Conservation (phyloP, 23 tunicate species). For the Phallusia fumigata region DNA sequence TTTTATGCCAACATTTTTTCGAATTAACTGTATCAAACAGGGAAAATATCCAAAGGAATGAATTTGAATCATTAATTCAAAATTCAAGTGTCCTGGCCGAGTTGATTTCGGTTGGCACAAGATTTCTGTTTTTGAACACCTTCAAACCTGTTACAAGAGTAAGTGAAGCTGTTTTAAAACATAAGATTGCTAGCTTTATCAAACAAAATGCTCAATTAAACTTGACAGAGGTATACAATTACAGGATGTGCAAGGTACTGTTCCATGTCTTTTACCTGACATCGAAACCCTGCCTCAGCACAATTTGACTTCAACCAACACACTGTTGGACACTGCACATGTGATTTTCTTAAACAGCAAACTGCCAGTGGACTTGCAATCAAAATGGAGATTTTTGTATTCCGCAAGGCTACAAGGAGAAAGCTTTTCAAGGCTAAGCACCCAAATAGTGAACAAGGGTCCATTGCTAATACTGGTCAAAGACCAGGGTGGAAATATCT, state of each 20-base stretch:
- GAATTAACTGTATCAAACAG: neutral
- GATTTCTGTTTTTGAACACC: constrained; percentile 23
- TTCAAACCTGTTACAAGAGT: neutral
- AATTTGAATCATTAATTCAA: neutral
- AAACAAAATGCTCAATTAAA: constrained; percentile 11
- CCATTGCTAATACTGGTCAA: constrained; percentile 60
- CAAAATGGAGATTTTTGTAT: constrained; percentile 85
- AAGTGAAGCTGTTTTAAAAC: neutral
- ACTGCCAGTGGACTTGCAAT: constrained; percentile 38
- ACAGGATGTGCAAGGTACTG: constrained; percentile 26
- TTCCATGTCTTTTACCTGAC: constrained; percentile 19
- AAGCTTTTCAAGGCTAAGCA: constrained; percentile 77
- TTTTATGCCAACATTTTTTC: neutral
- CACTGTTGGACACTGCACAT: constrained; percentile 33
- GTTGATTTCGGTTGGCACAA: neutral
- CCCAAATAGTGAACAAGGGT: constrained; percentile 46
- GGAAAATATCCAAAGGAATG: neutral
- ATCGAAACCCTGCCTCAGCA: constrained; percentile 18
- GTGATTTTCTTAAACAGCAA: constrained; percentile 51
- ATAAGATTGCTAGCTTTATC: neutral
- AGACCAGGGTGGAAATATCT: constrained; percentile 66
- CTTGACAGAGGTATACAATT: too few relatives aligned
- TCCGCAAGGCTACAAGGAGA: constrained; percentile 83
- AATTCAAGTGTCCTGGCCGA: constrained; percentile 18
- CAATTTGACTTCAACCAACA: neutral